A percentile compares a stretch with the other conserved stretches of the same genome.
Evolutionary conservation across 2,888 invertebrate species (phyloP).

Genomic region (Loripinus fragilis): DNA sequence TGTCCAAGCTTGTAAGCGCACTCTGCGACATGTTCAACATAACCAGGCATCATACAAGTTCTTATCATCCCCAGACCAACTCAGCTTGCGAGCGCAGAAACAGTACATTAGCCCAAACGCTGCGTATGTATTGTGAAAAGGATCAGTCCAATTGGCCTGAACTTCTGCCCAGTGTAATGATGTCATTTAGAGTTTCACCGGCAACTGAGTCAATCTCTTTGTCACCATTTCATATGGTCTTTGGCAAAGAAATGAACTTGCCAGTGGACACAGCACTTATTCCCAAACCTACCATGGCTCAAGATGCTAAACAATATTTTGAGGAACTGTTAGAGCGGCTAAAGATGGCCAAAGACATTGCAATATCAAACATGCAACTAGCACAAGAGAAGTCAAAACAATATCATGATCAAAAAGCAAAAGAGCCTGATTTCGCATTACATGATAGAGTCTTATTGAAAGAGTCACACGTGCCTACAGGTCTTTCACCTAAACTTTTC

Average conservation of each 20-base stretch:
- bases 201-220: constrained; percentile 21
- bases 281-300: neutral
- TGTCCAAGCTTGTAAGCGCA: neutral
- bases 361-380: constrained; percentile 6
- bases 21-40: neutral
- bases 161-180: constrained; percentile 26
- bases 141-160: neutral
- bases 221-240: constrained; percentile 36
- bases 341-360: constrained; percentile 22
- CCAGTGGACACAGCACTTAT: constrained; percentile 31
- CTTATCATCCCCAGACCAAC: neutral
- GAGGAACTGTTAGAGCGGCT: constrained; percentile 9
- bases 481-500: constrained; percentile 25
- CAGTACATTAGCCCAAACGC: neutral
- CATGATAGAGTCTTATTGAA: constrained; percentile 31
- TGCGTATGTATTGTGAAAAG: neutral
- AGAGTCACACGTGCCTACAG: constrained; percentile 13
- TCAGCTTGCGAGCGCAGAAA: neutral
- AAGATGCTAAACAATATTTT: constrained; percentile 17
- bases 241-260: constrained; percentile 37
- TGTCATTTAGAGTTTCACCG: constrained; percentile 45
- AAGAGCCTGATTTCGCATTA: constrained; percentile 31
- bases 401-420: constrained; percentile 36
- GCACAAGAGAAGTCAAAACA: constrained; percentile 34
- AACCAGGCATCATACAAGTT: neutral